These are phyloP conservation scores for Sesamia nonagrioides DNA, from an alignment of 1,140 invertebrate species.

Conservation along the genomic window DNA sequence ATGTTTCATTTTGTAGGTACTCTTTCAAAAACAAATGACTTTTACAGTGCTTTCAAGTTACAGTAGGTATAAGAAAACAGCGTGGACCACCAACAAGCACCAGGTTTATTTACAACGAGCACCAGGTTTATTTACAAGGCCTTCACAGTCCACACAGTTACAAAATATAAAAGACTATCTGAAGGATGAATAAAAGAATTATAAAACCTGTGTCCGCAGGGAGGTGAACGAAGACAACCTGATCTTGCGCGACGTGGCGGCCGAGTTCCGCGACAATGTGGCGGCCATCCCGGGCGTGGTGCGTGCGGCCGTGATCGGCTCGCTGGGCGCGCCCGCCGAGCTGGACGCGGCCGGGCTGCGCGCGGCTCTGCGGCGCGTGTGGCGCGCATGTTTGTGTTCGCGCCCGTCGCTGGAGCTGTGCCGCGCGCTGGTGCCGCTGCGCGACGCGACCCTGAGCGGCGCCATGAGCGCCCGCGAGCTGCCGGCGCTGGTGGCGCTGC, in stretches of 20 bases:
- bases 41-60: too few species aligned
- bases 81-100: too few species aligned
- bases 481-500: constrained; percentile 68
- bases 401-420: constrained; percentile 86
- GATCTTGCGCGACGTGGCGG: constrained; percentile 89
- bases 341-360: constrained; percentile 74
- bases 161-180: too few species aligned
- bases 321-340: constrained; percentile 53
- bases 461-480: constrained; percentile 62
- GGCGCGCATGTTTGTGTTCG: constrained; percentile 51
- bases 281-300: constrained; percentile 55
- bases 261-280: constrained; percentile 87
- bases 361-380: constrained; percentile 78
- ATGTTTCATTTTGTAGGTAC: too few species aligned
- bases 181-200: too few species aligned
- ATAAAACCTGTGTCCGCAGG: too few species aligned
- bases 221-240: constrained; percentile 94
- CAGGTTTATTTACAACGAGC: too few species aligned
- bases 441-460: constrained; percentile 80
- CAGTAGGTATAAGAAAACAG: too few species aligned
- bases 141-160: too few species aligned
- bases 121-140: too few species aligned
- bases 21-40: too few species aligned
- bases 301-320: constrained; percentile 41
- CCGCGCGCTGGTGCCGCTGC: constrained; percentile 90